phyloP scores from a whole-genome alignment of 2,797 vertebrate genomes.

The Setipinna tenuifilis region DNA sequence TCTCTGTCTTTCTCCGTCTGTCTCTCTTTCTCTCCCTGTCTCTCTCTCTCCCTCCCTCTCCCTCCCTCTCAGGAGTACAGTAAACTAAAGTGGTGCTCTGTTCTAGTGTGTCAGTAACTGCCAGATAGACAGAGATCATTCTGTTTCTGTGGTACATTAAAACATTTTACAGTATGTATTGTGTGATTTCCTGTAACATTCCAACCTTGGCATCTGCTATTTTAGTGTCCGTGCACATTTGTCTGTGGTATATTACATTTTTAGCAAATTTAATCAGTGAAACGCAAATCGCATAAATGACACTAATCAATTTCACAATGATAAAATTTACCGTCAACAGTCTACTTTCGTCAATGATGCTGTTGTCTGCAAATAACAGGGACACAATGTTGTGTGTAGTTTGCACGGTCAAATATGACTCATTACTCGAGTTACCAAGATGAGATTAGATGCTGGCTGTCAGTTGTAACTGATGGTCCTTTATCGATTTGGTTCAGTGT shows the following conservation, averaged over 20 bases:
- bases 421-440: background rate
- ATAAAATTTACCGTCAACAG: background rate
- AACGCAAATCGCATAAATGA: background rate
- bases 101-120: background rate
- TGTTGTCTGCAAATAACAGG: background rate
- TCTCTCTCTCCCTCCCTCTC: no score
- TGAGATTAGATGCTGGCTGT: background rate
- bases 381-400: background rate
- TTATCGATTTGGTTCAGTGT: background rate
- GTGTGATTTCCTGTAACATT: background rate
- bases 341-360: background rate
- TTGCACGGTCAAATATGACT: background rate
- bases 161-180: background rate
- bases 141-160: background rate
- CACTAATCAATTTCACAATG: background rate
- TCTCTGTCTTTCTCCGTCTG: no score
- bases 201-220: background rate
- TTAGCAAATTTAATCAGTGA: background rate
- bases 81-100: background rate
- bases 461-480: background rate
- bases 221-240: background rate
- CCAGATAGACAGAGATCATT: background rate
- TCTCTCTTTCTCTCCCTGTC: no score
- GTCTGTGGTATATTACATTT: background rate
- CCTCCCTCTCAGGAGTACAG: no score